Base-by-base conservation (phyloP, 2,888 invertebrate genomes). In the Melanophora roralis region DNA sequence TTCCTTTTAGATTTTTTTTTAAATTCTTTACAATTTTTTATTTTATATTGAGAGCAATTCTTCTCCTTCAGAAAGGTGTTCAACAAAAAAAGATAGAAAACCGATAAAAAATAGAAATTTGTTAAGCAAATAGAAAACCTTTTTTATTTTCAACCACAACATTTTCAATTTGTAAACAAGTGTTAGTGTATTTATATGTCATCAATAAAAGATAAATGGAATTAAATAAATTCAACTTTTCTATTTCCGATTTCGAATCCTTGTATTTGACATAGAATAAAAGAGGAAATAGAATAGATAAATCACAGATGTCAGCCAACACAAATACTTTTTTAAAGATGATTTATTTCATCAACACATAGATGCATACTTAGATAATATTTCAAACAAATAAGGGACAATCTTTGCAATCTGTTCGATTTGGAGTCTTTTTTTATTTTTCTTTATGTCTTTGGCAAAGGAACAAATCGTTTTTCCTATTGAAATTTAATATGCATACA, bases 231-330 rank as follows among this genome's bases (percentile, higher is more conserved):
- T 53, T 62, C 23, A 32, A 75, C 47, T 75, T 53, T 16, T 34
- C 11, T 34, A 5, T 27, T 74, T 34, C 34, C 43, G n/a, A 32
- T 40, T 49, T 23, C 9, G 16, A 45, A 62, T 49, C 23, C 49
- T 21, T 47, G 2, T 45, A 1, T 45, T 8, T 59, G 40, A 36
- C 19, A 57, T 57, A 32, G 40, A 23, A 34, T 38, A 43, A 49
- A 64, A 45, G 27, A 74, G 75, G 60, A 80, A 80, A 72, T 38
- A 47, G 19, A 62, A 59, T 62, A 76, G 72, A 80, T 80, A 80
- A 80, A 80, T 80, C 79, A 80, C 60, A 76, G 76, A 67, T 72
- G 80, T 62, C 71, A 75, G 76, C 49, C 72, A 38, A 68, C 57
- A 80, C 72, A 80, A 80, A 68, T 59, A 68, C 45, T 62, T 59